Evolutionary conservation across 2,797 vertebrate species (phyloP).

Genomic region (Limnodromus scolopaceus): DNA sequence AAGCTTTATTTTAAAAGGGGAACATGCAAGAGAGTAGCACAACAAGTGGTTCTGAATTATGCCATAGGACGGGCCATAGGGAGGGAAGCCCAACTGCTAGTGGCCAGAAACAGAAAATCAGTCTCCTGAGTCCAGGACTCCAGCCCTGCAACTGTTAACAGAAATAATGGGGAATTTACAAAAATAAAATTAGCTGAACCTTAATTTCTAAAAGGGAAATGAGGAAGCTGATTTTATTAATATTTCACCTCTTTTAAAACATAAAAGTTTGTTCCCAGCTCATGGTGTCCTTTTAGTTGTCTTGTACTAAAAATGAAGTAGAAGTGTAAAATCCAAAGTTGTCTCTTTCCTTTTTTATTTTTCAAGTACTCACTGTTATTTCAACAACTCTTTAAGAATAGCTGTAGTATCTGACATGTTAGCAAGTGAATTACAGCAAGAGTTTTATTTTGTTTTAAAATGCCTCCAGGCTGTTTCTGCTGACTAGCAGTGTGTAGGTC

Average conservation of each 20-base stretch:
- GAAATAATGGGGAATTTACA: background rate
- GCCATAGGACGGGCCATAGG: too few species aligned
- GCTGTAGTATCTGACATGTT: background rate
- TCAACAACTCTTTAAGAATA: background rate
- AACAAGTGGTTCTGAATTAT: background rate
- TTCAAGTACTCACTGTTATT: background rate
- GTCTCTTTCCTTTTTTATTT: background rate
- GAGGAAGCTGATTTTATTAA: background rate
- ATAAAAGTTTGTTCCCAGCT: background rate
- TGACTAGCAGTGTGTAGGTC: background rate
- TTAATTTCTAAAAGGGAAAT: background rate
- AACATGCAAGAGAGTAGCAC: background rate
- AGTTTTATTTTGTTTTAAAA: background rate
- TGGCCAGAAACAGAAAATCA: background rate
- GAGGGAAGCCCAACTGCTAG: background rate
- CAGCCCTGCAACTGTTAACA: background rate
- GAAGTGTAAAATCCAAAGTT: background rate
- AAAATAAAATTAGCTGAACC: background rate
- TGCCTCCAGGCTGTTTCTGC: background rate
- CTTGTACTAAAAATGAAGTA: background rate
- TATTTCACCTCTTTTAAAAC: background rate
- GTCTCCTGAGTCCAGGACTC: background rate
- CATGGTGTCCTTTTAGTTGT: background rate
- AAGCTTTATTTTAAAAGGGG: background rate
- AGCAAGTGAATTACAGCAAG: background rate